Base-by-base conservation (phyloP, 92 coral and sea anemone genomes). In the Micromussa lordhowensis region DNA sequence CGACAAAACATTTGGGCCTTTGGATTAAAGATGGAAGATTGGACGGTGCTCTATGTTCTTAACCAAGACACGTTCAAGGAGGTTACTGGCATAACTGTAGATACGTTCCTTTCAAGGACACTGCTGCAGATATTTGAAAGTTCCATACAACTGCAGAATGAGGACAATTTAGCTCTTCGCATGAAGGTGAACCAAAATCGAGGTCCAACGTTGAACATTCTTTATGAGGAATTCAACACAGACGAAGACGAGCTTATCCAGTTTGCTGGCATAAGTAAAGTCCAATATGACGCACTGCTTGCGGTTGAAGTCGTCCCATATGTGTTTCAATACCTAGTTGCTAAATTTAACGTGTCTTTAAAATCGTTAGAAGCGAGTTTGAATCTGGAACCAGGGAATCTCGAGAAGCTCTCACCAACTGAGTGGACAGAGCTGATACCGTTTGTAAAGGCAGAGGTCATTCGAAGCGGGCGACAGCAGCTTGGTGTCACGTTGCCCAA, bases 381-480 rank as follows among this genome's bases (percentile, higher is more conserved):
- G 22, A 19, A 83, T 74, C 51, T 87, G 34, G 38, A 75, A 22
- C 38, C 40, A 3, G 81, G 79, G 19, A 86, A 86, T 51, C 48
- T 91, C 5, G 6, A 44, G 17, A 86, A 91, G 77, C 87, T 91
- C 13, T 79, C 97, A 24, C 97, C 95, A 44, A 88, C 97, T 24
- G 95, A 90, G 78, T 94, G 97, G 97, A 78, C 77, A 44, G 95
- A 94, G 78, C 77, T 93, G 81, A 76, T 94, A 36, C 92, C 91
- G 13, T 70, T 86, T 68, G 75, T 94, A 24, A 89, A 80, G 75
- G 81, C 78, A 29, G 94, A 91, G 44, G 83, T 94, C 24, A 77
- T 93, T 35, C 82, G 70, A 75, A 88, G 91, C 79, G 98, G 94
- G 16, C 84, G 82, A 40, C 32, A 28, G 35, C 90, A 92, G 81